Evolutionary conservation across 2,113 vertebrate genomes (phyloP).

Genomic region (Morphnarchus princeps): DNA sequence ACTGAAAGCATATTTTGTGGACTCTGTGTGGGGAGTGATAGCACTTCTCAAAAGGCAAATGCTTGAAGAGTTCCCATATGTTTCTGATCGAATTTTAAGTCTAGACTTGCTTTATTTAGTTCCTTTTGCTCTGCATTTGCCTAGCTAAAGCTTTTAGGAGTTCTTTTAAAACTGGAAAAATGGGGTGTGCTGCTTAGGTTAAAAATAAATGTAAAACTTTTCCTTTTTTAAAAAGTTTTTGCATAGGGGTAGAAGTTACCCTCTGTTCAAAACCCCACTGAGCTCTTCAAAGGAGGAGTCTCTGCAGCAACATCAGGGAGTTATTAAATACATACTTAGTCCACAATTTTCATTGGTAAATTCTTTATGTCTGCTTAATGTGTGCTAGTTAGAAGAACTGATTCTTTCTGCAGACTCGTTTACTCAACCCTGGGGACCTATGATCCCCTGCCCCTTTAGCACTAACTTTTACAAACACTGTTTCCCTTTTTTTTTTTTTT

Average conservation of each 20-base stretch:
- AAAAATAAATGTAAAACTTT: constrained; percentile 63
- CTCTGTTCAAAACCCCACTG: constrained; percentile 22
- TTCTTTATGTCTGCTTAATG: constrained; percentile 60
- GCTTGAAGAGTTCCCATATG: constrained; percentile 66
- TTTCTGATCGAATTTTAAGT: constrained; percentile 74
- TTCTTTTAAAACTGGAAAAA: constrained; percentile 54
- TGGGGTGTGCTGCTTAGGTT: constrained; percentile 31
- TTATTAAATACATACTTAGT: constrained; percentile 60
- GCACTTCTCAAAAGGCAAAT: constrained; percentile 55
- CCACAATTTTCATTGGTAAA: constrained; percentile 63
- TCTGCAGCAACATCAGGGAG: constrained; percentile 20
- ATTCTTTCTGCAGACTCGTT: constrained; percentile 71
- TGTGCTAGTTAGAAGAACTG: constrained; percentile 58
- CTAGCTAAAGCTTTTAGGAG: constrained; percentile 60
- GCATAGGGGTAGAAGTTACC: neutral
- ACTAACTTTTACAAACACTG: constrained; percentile 64
- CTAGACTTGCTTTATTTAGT: constrained; percentile 77
- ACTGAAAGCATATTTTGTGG: constrained; percentile 53
- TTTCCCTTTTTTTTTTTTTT: neutral
- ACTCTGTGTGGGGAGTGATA: constrained; percentile 37
- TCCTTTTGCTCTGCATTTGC: constrained; percentile 61
- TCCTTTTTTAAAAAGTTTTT: constrained; percentile 22
- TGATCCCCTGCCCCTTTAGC: constrained; percentile 70
- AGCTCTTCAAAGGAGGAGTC: constrained; percentile 43
- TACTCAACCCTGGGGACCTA: constrained; percentile 55